Evolutionary conservation across 2,888 invertebrate species (phyloP), one percentile per base, ranked within the genome.

Genomic region (Ophion ventricosus): DNA sequence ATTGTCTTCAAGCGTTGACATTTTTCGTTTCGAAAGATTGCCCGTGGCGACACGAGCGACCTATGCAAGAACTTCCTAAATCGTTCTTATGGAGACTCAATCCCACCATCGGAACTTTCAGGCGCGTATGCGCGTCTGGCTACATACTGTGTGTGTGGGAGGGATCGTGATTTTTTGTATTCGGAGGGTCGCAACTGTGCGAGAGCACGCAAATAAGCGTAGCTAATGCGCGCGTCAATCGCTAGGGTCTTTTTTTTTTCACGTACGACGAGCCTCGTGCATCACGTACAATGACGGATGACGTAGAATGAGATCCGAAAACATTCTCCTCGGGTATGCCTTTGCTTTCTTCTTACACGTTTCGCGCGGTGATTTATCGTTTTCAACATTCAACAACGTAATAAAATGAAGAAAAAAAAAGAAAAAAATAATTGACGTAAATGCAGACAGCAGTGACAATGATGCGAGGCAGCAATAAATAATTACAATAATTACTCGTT

Each of bases 301-400:
- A 80, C 80, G 80, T 59, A 67, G 66, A 70, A 59, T 23, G 74
- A 40, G 72, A 72, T 76, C 66, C 54, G 80, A 61, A 61, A 80
- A 80, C 80, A 76, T 54, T 72, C 80, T 80, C 80, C 56, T 25
- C 43, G 59, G 66, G 76, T 80, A 49, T n/a, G n/a, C n/a, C 72
- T 83, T 72, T 72, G 64, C 75, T 63, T 72, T 76, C 64, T 25
- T 56, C 29, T 29, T 56, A 4, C 11, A 10, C 70, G 26, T 70
- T 17, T 49, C 49, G 14, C 40, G 40, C 14, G 14, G 14, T 17
- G 17, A 4, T 49, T 49, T 49, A 14, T 49, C 49, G 17, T 17
- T 49, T 49, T 49, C 49, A 17, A 49, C 49, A 49, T 11, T 11
- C 7, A 35, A 35, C 17, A 3, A 49, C 49, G 49, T 49, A 1